phyloP scores from a whole-genome alignment of 1,140 invertebrate genomes.

The Drosophila asahinai region DNA sequence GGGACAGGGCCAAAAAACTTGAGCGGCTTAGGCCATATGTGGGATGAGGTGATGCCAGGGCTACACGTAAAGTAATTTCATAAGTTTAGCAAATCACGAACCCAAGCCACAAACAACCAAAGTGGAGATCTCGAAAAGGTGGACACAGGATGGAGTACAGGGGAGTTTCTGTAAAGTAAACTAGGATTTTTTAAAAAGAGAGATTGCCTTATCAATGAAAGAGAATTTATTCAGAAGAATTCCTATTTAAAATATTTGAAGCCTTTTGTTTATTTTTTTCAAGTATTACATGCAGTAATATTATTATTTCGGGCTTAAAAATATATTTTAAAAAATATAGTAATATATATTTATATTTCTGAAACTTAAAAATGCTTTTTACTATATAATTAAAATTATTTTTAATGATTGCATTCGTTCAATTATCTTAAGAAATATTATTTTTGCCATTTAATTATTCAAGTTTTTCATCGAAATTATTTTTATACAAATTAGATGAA shows the following conservation, averaged over 20 bases:
- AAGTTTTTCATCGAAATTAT: background rate
- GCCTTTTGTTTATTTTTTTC: too few species aligned
- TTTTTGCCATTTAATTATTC: too few species aligned
- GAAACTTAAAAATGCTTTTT: too few species aligned
- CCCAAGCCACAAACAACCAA: constrained; percentile 73
- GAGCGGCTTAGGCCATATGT: constrained; percentile 24
- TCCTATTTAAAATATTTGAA: too few species aligned
- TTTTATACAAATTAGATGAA: background rate
- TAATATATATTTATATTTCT: too few species aligned
- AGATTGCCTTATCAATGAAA: background rate
- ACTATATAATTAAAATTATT: too few species aligned
- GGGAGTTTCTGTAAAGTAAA: background rate
- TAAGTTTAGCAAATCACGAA: constrained; percentile 84
- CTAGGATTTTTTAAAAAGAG: background rate
- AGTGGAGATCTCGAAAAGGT: constrained; percentile 19
- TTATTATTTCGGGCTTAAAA: too few species aligned
- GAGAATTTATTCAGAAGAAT: too few species aligned
- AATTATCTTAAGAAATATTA: too few species aligned
- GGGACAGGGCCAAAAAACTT: constrained; percentile 41
- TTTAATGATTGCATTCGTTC: too few species aligned
- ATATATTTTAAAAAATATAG: too few species aligned
- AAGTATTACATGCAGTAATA: too few species aligned
- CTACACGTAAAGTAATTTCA: constrained; percentile 82
- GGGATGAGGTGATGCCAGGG: constrained; percentile 20
- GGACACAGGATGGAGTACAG: constrained; percentile 4